phyloP scores from a whole-genome alignment of 2,888 invertebrate species.

The Ypsolopha scabrella region DNA sequence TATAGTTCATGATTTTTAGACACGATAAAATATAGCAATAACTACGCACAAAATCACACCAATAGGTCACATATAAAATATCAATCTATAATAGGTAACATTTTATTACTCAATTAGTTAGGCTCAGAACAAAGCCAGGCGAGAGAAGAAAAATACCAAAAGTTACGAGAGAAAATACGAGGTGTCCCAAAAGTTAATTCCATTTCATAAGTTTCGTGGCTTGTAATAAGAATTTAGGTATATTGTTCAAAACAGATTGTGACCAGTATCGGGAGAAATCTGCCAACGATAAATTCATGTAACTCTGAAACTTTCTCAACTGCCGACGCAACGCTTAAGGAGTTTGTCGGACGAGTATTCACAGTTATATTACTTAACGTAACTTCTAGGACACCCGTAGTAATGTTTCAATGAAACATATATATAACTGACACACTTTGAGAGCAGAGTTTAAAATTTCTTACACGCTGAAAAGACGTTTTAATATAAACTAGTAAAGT shows the following conservation, averaged over 20 bases:
- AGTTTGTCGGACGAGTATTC: too few relatives aligned
- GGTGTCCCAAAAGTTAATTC: too few relatives aligned
- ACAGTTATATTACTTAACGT: too few relatives aligned
- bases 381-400: too few relatives aligned
- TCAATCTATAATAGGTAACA: background rate
- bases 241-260: too few relatives aligned
- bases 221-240: too few relatives aligned
- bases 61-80: background rate
- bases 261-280: too few relatives aligned
- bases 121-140: background rate
- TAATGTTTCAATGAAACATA: background rate
- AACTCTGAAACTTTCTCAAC: too few relatives aligned
- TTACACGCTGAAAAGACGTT: background rate
- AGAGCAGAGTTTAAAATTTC: background rate
- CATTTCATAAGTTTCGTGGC: too few relatives aligned
- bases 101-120: background rate
- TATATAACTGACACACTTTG: constrained; percentile 9
- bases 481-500: background rate
- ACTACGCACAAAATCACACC: background rate
- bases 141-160: background rate
- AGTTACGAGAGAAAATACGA: too few relatives aligned
- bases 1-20: background rate
- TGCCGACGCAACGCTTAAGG: too few relatives aligned
- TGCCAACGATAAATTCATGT: too few relatives aligned
- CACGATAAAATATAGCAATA: background rate